phyloP scores from a whole-genome alignment of 1,140 invertebrate genomes.

The Pteromalus puparum region DNA sequence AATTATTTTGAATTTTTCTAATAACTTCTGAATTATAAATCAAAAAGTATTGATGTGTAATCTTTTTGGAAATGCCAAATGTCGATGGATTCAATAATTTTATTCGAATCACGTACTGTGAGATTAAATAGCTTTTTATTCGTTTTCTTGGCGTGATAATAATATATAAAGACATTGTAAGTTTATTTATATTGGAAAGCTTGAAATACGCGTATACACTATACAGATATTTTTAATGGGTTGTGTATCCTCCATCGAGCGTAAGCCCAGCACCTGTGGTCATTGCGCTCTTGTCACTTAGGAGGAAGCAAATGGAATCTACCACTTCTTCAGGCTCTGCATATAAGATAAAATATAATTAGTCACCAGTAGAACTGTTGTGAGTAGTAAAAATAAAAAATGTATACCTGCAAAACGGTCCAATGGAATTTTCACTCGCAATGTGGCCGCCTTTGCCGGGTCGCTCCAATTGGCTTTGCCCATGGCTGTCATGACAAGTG shows the following conservation, averaged over 20 bases:
- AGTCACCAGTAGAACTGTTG: too few relatives aligned
- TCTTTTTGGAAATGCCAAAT: too few relatives aligned
- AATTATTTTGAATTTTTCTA: too few relatives aligned
- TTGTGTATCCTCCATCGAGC: conserved; percentile 88
- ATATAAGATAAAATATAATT: conserved; percentile 60
- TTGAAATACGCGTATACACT: neutral
- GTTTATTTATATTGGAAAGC: too few relatives aligned
- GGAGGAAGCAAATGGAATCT: conserved; percentile 85
- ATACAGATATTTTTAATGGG: conserved; percentile 53
- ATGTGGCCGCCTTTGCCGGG: conserved; percentile 81
- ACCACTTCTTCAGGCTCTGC: conserved; percentile 91
- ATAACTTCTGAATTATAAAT: too few relatives aligned
- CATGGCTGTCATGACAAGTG: conserved; percentile 93
- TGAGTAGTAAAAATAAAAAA: neutral
- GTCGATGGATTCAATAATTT: too few relatives aligned
- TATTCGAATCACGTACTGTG: too few relatives aligned
- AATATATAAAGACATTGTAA: too few relatives aligned
- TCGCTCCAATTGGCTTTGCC: conserved; percentile 89
- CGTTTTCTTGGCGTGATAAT: too few relatives aligned
- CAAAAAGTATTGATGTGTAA: too few relatives aligned
- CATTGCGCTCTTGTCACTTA: conserved; percentile 90
- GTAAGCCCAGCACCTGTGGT: conserved; percentile 86
- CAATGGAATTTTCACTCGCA: conserved; percentile 88
- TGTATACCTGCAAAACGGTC: conserved; percentile 73
- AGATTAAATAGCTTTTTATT: too few relatives aligned